Evolutionary conservation across 2,888 invertebrate genomes (phyloP).

Genomic region (Drosophila dives): DNA sequence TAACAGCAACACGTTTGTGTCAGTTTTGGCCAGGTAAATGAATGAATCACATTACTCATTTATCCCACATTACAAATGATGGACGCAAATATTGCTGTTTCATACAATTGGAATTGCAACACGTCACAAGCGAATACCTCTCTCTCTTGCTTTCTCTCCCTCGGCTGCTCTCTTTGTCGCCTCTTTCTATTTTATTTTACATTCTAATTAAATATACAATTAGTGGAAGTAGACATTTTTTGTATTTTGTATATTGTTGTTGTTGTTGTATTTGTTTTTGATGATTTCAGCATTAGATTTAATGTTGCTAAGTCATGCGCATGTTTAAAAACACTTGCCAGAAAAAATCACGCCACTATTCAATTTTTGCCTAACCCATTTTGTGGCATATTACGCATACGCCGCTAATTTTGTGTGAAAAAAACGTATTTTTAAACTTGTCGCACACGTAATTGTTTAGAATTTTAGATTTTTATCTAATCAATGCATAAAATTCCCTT

Average conservation of each 20-base stretch:
- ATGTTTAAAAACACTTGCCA: slow-evolving; percentile 49
- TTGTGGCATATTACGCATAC: not conserved
- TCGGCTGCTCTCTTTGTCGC: not conserved
- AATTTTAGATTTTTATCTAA: not conserved
- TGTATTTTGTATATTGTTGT: slow-evolving; percentile 1
- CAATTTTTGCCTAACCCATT: slow-evolving; percentile 28
- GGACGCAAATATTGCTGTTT: slow-evolving; percentile 11
- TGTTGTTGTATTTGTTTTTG: not conserved
- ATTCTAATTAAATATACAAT: slow-evolving; percentile 41
- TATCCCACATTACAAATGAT: slow-evolving; percentile 15
- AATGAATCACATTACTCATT: slow-evolving; percentile 42
- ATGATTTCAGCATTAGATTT: slow-evolving; percentile 12
- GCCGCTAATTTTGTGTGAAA: slow-evolving; percentile 21
- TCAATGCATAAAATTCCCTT: not conserved
- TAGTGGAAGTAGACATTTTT: not conserved
- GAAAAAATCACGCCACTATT: slow-evolving; percentile 67
- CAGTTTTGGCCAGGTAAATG: not conserved
- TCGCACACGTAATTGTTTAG: not conserved
- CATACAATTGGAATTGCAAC: not conserved
- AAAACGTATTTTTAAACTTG: not conserved
- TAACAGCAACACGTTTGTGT: slow-evolving; percentile 33
- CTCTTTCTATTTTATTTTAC: not conserved
- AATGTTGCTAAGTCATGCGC: slow-evolving; percentile 40
- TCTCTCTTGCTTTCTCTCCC: not conserved
- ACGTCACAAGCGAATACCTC: slow-evolving; percentile 18